Evolutionary conservation across 1,140 invertebrate genomes (phyloP), one percentile per base, ranked within the genome.

Genomic region (Cyphomyrmex costatus): DNA sequence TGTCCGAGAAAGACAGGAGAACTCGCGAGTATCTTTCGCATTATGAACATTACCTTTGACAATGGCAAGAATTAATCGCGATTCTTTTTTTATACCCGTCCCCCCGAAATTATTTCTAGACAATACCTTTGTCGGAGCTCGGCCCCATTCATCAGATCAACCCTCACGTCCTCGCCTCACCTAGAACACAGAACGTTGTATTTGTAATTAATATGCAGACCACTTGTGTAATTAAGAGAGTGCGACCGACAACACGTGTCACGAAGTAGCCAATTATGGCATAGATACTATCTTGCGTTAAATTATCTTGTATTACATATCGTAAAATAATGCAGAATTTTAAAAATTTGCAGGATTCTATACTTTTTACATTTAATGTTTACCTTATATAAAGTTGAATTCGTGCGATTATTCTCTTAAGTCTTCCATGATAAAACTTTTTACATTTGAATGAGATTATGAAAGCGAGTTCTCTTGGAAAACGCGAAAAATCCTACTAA

Each of bases 71-170:
- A 70, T 80, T 65, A 80, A 70, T 80, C 51, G 21, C 49, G 49
- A 33, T 6, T 21, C 2, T 53, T 51, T 42, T 24, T 66, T 19
- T 5, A 24, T 46, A 68, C 30, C 21, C 42, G 53, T 51, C 42
- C n/a, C 58, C 86, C 60, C 86, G 86, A 80, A 88, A 88, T 88
- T 88, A 88, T 88, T 88, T 88, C 58, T 74, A 88, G 87, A 88
- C 87, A 88, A 88, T 89, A 88, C 88, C 88, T 88, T 87, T 88
- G 79, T 76, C 86, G 66, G 80, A 88, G 82, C 82, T 73, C 58
- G 77, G 88, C 36, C 74, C 82, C 87, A 89, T 88, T 89, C 88
- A 89, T 85, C 60, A 74, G 86, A 86, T 89, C 88, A 88, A 58
- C 74, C 87, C 86, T 86, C 88, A 85, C 87, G 80, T 89, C 82